Evolutionary conservation across 2,113 vertebrate species (phyloP).

Genomic region (Montifringilla adamsi): DNA sequence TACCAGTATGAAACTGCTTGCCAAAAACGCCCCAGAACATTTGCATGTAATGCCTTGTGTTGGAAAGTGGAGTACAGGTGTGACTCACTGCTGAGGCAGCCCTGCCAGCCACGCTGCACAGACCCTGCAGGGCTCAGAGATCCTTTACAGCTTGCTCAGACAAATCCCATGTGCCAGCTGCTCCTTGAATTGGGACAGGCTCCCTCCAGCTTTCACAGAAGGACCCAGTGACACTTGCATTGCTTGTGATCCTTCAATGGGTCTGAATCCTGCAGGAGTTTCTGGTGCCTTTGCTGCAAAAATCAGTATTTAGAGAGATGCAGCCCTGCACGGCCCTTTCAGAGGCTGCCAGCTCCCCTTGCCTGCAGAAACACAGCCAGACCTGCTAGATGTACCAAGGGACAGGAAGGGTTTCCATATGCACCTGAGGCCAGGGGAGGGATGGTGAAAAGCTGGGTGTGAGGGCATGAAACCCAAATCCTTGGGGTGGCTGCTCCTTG

Average conservation of each 20-base stretch:
- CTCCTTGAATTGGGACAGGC: not conserved
- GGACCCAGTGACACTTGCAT: not conserved
- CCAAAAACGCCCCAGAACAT: not conserved
- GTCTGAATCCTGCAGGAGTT: not conserved
- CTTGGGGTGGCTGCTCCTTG: not conserved
- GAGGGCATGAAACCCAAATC: not conserved
- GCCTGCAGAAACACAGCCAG: not conserved
- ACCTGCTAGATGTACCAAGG: not conserved
- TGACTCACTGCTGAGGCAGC: not conserved
- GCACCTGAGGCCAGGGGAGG: fast-evolving
- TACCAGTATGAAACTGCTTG: not conserved
- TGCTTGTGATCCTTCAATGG: not conserved
- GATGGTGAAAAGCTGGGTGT: not conserved
- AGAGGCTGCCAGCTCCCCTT: too few species aligned
- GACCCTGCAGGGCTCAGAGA: not conserved
- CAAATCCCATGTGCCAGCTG: not conserved
- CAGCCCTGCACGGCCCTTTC: not conserved
- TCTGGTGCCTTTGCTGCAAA: not conserved
- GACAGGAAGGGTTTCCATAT: fast-evolving
- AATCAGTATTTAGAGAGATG: not conserved
- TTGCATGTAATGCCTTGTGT: constrained; percentile 14
- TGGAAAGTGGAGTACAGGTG: not conserved
- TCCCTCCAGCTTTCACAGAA: not conserved
- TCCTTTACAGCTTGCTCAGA: not conserved
- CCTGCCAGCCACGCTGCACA: not conserved